A percentile compares a stretch with the other conserved stretches of the same genome.
phyloP scores from a whole-genome alignment of 2,797 vertebrate genomes.

The Microctenopoma lineatum region DNA sequence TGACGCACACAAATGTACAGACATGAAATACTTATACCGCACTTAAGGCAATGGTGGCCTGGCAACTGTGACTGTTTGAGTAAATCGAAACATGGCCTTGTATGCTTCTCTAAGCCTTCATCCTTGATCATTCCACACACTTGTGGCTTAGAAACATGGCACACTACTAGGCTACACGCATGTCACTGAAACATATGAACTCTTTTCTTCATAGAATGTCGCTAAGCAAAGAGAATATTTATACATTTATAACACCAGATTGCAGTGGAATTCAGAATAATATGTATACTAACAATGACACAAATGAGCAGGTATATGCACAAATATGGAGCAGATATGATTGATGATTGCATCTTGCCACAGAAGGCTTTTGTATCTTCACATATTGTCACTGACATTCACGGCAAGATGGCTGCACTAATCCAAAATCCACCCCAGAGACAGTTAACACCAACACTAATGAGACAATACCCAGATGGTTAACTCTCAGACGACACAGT shows the following conservation, averaged over 20 bases:
- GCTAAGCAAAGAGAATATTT: constrained; percentile 8
- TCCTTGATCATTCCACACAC: constrained; percentile 15
- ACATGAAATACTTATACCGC: constrained; percentile 55
- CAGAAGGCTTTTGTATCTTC: background rate
- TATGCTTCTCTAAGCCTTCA: constrained; percentile 39
- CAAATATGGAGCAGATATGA: background rate
- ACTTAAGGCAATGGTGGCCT: constrained; percentile 78
- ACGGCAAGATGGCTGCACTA: constrained; percentile 37
- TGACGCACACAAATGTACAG: constrained; percentile 21
- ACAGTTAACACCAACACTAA: constrained; percentile 49
- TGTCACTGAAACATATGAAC: constrained; percentile 32
- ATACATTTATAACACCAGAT: constrained; percentile 24
- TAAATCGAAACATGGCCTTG: constrained; percentile 53
- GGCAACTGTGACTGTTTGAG: constrained; percentile 68
- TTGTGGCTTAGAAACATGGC: constrained; percentile 30
- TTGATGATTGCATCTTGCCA: constrained; percentile 14
- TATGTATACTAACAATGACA: constrained; percentile 8
- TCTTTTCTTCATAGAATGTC: constrained; percentile 31
- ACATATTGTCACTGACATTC: constrained; percentile 26
- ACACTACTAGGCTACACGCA: background rate
- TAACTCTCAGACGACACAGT: constrained; percentile 15
- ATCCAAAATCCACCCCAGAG: constrained; percentile 46
- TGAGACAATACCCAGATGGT: constrained; percentile 53
- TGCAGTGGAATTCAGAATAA: constrained; percentile 28
- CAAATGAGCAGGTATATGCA: background rate